These are phyloP conservation scores for Tetramorium simillimum DNA, from an alignment of 1,140 invertebrate species.

Conservation along the genomic window DNA sequence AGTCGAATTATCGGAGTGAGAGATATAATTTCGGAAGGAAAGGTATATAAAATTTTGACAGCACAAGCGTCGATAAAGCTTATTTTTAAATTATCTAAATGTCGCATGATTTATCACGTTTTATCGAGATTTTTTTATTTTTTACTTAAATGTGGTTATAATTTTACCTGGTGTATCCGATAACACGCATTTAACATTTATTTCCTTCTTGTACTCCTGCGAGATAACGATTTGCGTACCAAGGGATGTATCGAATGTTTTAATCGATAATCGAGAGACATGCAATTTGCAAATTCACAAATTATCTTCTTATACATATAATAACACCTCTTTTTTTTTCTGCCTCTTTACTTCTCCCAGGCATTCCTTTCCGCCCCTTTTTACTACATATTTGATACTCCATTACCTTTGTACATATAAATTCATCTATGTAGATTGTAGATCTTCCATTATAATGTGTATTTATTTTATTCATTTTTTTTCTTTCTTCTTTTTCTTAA, in stretches of 20 bases:
- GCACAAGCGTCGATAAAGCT: neutral
- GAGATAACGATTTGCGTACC: neutral
- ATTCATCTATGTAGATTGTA: slow-evolving; percentile 22
- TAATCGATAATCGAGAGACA: slow-evolving; percentile 11
- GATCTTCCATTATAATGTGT: slow-evolving; percentile 36
- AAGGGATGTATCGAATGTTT: neutral
- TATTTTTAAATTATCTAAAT: slow-evolving; percentile 13
- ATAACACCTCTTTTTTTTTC: neutral
- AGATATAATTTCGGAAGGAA: neutral
- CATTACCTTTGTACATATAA: slow-evolving; percentile 52
- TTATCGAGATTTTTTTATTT: neutral
- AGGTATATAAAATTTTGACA: slow-evolving; percentile 28
- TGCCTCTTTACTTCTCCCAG: neutral
- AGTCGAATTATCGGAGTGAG: slow-evolving; percentile 48
- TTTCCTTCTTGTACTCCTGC: neutral
- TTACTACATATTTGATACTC: slow-evolving; percentile 8
- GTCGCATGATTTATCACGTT: neutral
- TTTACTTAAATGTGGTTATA: neutral
- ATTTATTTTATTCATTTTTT: slow-evolving; percentile 49
- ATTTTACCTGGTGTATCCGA: neutral
- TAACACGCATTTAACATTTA: slow-evolving; percentile 12
- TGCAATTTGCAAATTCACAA: neutral
- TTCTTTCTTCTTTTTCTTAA: neutral
- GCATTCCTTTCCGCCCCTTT: neutral
- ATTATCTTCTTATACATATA: slow-evolving; percentile 22